Conservation (phyloP, 2,888 invertebrate species). For the Phalangium opilio region DNA sequence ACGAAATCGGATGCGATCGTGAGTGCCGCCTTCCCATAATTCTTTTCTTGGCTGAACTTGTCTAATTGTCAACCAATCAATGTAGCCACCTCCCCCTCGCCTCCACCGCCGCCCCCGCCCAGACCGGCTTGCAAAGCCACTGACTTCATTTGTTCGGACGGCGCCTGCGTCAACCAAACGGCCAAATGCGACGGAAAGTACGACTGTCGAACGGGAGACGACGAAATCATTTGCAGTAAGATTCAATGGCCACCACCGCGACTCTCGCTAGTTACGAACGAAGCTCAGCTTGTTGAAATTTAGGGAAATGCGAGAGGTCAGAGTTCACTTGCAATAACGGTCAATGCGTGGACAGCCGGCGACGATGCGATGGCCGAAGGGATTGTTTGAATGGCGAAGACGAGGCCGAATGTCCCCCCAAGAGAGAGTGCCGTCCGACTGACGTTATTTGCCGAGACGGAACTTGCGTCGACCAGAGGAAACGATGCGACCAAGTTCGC, state of each 20-base stretch:
- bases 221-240: constrained; percentile 31
- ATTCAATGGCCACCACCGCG: no score
- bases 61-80: no score
- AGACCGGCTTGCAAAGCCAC: constrained; percentile 12
- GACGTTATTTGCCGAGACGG: constrained; percentile 23
- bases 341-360: constrained; percentile 40
- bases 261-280: no score
- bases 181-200: constrained; percentile 34
- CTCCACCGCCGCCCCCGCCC: neutral
- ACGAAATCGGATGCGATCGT: constrained; percentile 20
- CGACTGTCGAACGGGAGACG: constrained; percentile 71
- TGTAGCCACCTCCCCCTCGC: no score
- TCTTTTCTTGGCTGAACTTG: no score
- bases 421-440: constrained; percentile 8
- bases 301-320: constrained; percentile 18
- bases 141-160: constrained; percentile 47
- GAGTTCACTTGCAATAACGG: constrained; percentile 42
- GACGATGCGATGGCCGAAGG: constrained; percentile 41
- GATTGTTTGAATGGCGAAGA: constrained; percentile 48
- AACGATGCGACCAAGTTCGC: constrained; percentile 15
- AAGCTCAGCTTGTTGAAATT: neutral
- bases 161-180: constrained; percentile 41
- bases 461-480: constrained; percentile 23
- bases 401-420: constrained; percentile 32
- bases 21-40: no score